Percentiles rank a stretch among this genome's conserved stretches.
Evolutionary conservation across 2,797 vertebrate genomes (phyloP).

Genomic region (Sebastes kiyomatsui): DNA sequence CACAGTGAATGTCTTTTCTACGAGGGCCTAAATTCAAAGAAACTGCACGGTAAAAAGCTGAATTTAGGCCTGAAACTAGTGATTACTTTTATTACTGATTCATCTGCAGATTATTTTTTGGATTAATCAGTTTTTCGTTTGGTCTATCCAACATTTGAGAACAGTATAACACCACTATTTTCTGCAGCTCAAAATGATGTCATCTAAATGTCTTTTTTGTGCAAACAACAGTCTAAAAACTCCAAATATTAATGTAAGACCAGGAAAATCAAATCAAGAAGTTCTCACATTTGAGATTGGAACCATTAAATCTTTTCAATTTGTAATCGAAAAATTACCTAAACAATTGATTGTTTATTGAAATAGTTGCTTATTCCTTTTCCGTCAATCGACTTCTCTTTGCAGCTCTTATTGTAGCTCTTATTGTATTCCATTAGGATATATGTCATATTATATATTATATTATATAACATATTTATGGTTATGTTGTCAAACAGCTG

Average conservation of each 20-base stretch:
- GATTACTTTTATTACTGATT: background rate
- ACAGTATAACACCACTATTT: background rate
- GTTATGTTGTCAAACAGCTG: constrained; percentile 5
- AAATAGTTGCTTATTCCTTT: background rate
- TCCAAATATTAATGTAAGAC: background rate
- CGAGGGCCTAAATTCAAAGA: background rate
- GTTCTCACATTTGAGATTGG: background rate
- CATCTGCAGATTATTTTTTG: background rate
- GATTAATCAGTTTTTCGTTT: too few species aligned
- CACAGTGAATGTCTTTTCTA: background rate
- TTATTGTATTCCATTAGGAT: background rate
- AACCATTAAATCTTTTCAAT: background rate
- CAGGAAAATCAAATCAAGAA: background rate
- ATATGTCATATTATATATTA: too few species aligned
- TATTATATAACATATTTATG: background rate
- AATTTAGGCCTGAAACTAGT: background rate
- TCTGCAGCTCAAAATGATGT: too few species aligned
- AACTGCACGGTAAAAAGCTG: background rate
- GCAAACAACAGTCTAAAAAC: background rate
- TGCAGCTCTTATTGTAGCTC: background rate
- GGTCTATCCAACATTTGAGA: too few species aligned
- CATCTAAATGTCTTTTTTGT: background rate
- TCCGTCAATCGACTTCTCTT: too few species aligned
- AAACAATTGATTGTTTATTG: background rate
- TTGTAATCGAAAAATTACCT: background rate